Conservation (phyloP, 2,797 vertebrate genomes). For the Petrocephalus schoutedeni region DNA sequence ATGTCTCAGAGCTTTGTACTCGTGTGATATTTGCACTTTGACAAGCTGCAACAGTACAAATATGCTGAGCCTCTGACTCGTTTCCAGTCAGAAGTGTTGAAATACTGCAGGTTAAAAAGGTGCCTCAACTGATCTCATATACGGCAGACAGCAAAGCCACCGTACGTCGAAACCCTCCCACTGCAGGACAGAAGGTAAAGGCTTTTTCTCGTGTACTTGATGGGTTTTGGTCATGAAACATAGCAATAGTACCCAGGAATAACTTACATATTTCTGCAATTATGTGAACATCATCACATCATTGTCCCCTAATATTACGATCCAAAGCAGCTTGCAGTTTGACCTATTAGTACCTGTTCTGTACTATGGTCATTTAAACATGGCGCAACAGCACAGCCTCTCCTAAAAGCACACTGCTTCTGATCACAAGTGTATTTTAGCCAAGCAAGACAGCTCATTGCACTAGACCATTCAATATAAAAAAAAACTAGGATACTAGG, state of each 20-base stretch:
- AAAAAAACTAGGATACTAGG: background rate
- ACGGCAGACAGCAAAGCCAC: background rate
- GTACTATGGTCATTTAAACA: background rate
- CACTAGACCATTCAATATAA: background rate
- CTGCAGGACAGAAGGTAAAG: background rate
- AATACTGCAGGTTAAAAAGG: conserved; percentile 6
- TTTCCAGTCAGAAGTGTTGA: conserved; percentile 21
- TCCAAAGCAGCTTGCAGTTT: background rate
- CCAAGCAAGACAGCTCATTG: background rate
- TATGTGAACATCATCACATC: background rate
- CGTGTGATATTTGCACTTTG: background rate
- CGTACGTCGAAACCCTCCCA: background rate
- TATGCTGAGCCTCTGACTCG: background rate
- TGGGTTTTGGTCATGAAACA: background rate
- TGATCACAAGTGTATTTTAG: background rate
- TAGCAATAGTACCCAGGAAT: background rate
- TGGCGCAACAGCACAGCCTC: background rate
- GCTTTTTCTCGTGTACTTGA: background rate
- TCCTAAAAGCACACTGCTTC: background rate
- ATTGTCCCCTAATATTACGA: background rate
- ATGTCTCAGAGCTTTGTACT: background rate
- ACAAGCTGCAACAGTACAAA: background rate
- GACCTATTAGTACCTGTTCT: background rate
- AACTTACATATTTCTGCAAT: background rate
- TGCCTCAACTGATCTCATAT: background rate